Conservation (phyloP, 1,140 invertebrate species). For the Colletes latitarsis region DNA sequence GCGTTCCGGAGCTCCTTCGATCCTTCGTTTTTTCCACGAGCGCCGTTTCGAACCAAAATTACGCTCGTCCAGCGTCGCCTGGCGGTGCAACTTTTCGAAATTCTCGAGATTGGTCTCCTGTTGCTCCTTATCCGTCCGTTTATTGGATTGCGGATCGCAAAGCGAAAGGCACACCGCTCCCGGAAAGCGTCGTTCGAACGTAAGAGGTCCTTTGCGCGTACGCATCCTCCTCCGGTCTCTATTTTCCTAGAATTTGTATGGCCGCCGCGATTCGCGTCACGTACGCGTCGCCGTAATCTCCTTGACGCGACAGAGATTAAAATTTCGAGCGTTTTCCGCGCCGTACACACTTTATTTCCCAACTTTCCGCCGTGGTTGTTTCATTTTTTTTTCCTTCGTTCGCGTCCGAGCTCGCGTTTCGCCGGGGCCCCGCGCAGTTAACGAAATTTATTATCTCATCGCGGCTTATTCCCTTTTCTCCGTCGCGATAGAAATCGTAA, state of each 20-base stretch:
- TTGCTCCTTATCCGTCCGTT: background rate
- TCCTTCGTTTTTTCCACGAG: background rate
- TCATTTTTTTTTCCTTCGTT: background rate
- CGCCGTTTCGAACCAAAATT: background rate
- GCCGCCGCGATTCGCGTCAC: constrained; percentile 17
- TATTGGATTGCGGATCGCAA: background rate
- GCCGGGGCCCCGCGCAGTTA: constrained; percentile 2
- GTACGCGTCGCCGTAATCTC: constrained; percentile 23
- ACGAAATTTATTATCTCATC: constrained; percentile 52
- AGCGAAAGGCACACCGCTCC: no score
- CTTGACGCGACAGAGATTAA: constrained; percentile 39
- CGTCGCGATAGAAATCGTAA: constrained; percentile 45
- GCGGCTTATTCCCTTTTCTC: constrained; percentile 27
- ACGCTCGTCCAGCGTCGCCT: no score
- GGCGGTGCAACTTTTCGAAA: background rate
- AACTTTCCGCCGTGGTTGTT: background rate
- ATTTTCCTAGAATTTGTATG: constrained; percentile 11
- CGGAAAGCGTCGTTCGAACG: no score
- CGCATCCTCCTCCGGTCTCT: background rate
- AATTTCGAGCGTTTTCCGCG: constrained; percentile 1
- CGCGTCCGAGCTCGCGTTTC: background rate
- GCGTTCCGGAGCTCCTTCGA: background rate
- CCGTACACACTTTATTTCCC: constrained; percentile 2
- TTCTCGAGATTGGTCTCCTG: background rate
- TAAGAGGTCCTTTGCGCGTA: no score